A percentile compares a stretch with the other conserved stretches of the same genome.
Conservation (phyloP, 2,888 invertebrate species). For the Troglohyphantes excavatus region DNA sequence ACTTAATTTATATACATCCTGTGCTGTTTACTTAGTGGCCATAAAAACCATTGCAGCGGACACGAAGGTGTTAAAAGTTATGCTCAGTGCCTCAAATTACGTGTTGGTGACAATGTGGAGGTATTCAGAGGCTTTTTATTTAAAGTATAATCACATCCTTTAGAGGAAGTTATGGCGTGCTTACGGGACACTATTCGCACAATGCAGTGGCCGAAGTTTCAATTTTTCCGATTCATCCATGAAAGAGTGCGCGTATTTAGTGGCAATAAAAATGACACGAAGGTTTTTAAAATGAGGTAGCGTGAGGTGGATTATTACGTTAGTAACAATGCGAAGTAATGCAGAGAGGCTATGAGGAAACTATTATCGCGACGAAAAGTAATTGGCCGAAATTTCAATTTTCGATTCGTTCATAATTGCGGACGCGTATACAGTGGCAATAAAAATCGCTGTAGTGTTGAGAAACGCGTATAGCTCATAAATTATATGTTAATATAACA, state of each 20-base stretch:
- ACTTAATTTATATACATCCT: neutral
- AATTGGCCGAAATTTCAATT: neutral
- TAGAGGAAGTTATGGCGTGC: neutral
- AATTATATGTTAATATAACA: too few relatives aligned
- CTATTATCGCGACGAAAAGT: neutral
- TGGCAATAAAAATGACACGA: too few relatives aligned
- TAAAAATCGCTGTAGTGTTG: too few relatives aligned
- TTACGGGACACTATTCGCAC: neutral
- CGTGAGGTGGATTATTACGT: too few relatives aligned
- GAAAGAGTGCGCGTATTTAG: too few relatives aligned
- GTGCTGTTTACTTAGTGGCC: neutral
- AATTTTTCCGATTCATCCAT: too few relatives aligned
- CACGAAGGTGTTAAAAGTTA: constrained; percentile 3
- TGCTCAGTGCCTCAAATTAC: too few relatives aligned
- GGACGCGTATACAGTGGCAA: too few relatives aligned
- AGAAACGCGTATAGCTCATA: too few relatives aligned
- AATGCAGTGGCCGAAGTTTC: too few relatives aligned
- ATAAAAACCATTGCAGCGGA: neutral
- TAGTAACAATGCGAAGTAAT: too few relatives aligned
- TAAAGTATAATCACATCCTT: neutral
- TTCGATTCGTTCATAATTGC: neutral
- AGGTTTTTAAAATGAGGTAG: too few relatives aligned
- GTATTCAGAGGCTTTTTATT: neutral
- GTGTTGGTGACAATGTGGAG: neutral
- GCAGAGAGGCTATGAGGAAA: neutral